Evolutionary conservation across 2,888 invertebrate genomes (phyloP), one percentile per base, ranked within the genome.

Genomic region (Trachelus troglodyta): DNA sequence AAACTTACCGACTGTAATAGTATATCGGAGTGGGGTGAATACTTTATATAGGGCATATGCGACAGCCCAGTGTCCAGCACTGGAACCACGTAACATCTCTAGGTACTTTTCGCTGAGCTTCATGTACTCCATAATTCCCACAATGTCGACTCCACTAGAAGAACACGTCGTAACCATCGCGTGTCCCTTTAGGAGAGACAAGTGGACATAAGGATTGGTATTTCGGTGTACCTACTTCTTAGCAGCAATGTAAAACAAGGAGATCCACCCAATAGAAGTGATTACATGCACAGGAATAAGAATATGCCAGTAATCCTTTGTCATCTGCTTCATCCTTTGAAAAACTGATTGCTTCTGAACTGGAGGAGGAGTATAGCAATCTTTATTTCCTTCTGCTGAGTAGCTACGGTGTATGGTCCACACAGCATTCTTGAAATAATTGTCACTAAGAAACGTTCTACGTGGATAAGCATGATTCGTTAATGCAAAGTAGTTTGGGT

Each of bases 231-330:
- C 85, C 92, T 93, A 98, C 98, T 97, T 97, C 92, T 95, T 94
- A 12, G 97, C 96, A 85, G 95, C 92, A 89, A 96, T 95, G 92
- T 98, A 99, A 92, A 98, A 98, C 33, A 95, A 93, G 30, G 96
- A 96, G 91, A 96, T 95, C 99, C 99, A 99, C 78, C 96, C 93
- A 56, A 94, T 92, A 3, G 98, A 99, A 12, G 98, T 98, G 31
- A 95, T 94, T 75, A 96, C 89, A 92, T 99, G 99, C 3, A 99
- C 99, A 6, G 98, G 99, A 79, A 99, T 93, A 79, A 98, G 92
- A 77, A 99, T 96, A 92, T 99, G 98, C 97, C 99, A 99, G 92
- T 99, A 99, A 89, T 98, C 96, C 90, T 96, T 96, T 90, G 97
- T 97, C 95, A 98, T 97, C 88, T 95, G 93, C 91, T 98, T 98